Evolutionary conservation across 2,888 invertebrate genomes (phyloP).

Genomic region (Drosophila limbata): DNA sequence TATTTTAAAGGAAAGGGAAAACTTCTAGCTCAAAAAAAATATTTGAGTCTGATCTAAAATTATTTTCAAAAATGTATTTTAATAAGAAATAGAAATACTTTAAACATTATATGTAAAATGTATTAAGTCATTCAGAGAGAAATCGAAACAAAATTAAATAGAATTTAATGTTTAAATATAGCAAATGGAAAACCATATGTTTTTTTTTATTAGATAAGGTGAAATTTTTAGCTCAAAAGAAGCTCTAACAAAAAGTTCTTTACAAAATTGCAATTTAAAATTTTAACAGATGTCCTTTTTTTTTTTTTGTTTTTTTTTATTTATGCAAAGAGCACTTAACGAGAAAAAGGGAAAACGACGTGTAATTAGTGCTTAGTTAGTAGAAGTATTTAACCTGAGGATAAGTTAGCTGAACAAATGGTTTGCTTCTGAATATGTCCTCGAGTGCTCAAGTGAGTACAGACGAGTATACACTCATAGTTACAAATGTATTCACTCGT

Average conservation of each 20-base stretch:
- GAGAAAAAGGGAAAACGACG: background rate
- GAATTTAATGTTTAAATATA: background rate
- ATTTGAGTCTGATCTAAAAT: background rate
- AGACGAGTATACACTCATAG: conserved; percentile 7
- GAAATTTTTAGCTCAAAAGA: background rate
- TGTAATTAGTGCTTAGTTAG: conserved; percentile 25
- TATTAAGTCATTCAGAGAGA: no score
- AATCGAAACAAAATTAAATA: no score
- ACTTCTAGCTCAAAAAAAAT: background rate
- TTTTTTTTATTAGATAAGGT: no score
- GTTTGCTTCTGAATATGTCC: conserved; percentile 16
- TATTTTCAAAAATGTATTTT: background rate
- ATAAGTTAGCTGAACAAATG: conserved; percentile 9
- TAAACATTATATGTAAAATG: no score
- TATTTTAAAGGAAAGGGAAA: background rate
- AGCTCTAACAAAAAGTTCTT: background rate
- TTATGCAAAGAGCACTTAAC: background rate
- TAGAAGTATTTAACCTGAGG: conserved; percentile 11
- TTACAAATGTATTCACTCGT: conserved; percentile 16
- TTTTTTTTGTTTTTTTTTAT: background rate
- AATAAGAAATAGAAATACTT: background rate
- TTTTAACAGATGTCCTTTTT: background rate
- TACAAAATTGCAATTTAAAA: conserved; percentile 1
- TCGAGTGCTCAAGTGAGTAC: conserved; percentile 2
- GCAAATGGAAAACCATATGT: no score